Percentiles rank a stretch among this genome's conserved stretches.
These are phyloP conservation scores for Microctenopoma steveboyesi DNA, from an alignment of 2,797 vertebrate species.

Conservation along the genomic window DNA sequence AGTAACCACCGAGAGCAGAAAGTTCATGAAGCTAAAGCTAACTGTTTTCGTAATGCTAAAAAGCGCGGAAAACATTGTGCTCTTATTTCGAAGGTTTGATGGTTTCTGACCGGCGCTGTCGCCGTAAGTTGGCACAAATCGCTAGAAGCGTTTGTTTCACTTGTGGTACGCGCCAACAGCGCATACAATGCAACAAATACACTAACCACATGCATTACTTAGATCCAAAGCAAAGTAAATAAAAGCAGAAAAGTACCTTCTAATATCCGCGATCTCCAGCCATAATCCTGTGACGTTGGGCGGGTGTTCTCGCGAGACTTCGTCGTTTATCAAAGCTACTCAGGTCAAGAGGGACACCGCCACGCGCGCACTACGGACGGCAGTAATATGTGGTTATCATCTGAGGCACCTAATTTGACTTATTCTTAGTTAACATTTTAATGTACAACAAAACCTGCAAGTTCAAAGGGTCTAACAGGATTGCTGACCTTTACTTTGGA, in stretches of 20 bases:
- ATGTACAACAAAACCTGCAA: no score
- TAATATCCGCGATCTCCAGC: slow-evolving; percentile 78
- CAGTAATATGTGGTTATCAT: rapidly evolving
- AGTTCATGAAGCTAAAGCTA: slow-evolving; percentile 4
- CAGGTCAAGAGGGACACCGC: slow-evolving; percentile 22
- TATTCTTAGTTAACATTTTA: no score
- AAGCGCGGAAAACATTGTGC: slow-evolving; percentile 79
- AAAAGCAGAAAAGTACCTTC: slow-evolving; percentile 81
- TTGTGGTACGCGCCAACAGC: rapidly evolving
- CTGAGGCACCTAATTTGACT: rapidly evolving
- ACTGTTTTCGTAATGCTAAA: slow-evolving; percentile 28
- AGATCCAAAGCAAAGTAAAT: slow-evolving; percentile 37
- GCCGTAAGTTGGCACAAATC: slow-evolving; percentile 44
- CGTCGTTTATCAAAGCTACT: slow-evolving; percentile 3
- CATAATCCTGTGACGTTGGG: slow-evolving; percentile 74
- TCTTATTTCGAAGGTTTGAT: slow-evolving; percentile 86
- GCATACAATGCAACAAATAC: rapidly evolving
- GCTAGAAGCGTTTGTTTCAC: neutral
- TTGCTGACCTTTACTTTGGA: no score
- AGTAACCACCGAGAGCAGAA: rapidly evolving
- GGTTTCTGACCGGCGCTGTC: slow-evolving; percentile 56
- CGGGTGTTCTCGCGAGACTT: slow-evolving; percentile 63
- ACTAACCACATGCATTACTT: neutral
- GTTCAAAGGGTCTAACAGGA: no score
- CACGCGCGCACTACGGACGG: rapidly evolving